A percentile compares a stretch with the other conserved stretches of the same genome.
Evolutionary conservation across 2,797 vertebrate species (phyloP).

Genomic region (Characodon lateralis): DNA sequence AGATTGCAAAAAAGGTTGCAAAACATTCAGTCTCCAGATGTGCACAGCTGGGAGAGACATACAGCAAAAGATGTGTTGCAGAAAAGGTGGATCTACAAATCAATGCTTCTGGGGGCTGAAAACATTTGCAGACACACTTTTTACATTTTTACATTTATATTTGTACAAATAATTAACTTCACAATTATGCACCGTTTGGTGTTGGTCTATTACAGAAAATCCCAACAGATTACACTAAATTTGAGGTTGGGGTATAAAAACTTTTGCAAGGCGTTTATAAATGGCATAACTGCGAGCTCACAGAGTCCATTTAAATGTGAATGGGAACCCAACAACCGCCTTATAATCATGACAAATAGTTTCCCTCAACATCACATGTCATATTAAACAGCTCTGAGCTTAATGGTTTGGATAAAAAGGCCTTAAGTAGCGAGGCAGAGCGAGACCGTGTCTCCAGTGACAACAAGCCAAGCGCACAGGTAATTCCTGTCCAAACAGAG

Average conservation of each 20-base stretch:
- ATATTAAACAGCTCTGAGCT: constrained; percentile 66
- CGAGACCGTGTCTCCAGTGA: constrained; percentile 56
- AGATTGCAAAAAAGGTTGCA: not conserved
- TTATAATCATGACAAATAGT: constrained; percentile 76
- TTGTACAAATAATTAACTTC: not conserved
- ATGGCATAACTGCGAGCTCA: constrained; percentile 20
- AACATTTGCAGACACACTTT: not conserved
- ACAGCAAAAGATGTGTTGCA: too few species aligned
- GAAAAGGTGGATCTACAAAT: too few species aligned
- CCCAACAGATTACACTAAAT: not conserved
- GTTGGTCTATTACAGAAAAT: not conserved
- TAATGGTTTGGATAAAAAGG: constrained; percentile 72
- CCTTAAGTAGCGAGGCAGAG: constrained; percentile 63
- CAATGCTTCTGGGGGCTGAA: too few species aligned
- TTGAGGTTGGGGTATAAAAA: not conserved
- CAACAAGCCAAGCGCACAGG: constrained; percentile 71
- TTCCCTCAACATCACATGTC: constrained; percentile 52
- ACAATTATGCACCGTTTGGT: not conserved
- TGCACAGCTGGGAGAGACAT: not conserved
- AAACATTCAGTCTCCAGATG: not conserved
- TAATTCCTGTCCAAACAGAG: constrained; percentile 72
- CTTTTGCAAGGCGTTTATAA: constrained; percentile 7
- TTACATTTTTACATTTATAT: not conserved
- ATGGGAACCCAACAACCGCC: constrained; percentile 66
- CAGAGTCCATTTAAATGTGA: constrained; percentile 45